phyloP scores from a whole-genome alignment of 2,888 invertebrate genomes.

The Pyrrhosoma nymphula region DNA sequence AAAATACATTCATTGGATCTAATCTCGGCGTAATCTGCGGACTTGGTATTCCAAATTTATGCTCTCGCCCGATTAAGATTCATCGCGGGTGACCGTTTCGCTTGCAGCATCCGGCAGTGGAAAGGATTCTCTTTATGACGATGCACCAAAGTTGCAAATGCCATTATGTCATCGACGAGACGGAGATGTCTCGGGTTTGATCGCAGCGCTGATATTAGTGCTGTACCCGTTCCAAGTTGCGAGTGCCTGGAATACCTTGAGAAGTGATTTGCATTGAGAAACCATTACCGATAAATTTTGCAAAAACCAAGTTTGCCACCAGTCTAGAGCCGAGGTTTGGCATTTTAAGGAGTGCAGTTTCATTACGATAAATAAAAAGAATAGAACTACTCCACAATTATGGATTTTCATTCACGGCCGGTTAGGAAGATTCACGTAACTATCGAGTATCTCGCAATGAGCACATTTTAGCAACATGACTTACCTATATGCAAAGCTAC shows the following conservation, averaged over 20 bases:
- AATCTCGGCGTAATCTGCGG: neutral
- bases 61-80: neutral
- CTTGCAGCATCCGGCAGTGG: neutral
- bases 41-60: constrained; percentile 27
- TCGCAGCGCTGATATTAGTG: neutral
- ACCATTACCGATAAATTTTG: neutral
- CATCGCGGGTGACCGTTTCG: neutral
- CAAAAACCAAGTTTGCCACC: neutral
- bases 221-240: neutral
- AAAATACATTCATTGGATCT: neutral
- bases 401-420: too few relatives aligned
- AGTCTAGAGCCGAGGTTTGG: neutral
- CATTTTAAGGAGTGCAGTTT: neutral
- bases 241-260: neutral
- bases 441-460: too few relatives aligned
- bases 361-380: neutral
- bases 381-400: too few relatives aligned
- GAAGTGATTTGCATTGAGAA: neutral
- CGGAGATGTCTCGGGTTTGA: constrained; percentile 6
- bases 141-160: constrained; percentile 35
- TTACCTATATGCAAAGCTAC: too few relatives aligned
- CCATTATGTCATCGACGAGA: constrained; percentile 36
- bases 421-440: too few relatives aligned
- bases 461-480: too few relatives aligned
- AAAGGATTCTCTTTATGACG: neutral